Evolutionary conservation across 1,140 invertebrate species (phyloP).

Genomic region (Platorchestia sp.): DNA sequence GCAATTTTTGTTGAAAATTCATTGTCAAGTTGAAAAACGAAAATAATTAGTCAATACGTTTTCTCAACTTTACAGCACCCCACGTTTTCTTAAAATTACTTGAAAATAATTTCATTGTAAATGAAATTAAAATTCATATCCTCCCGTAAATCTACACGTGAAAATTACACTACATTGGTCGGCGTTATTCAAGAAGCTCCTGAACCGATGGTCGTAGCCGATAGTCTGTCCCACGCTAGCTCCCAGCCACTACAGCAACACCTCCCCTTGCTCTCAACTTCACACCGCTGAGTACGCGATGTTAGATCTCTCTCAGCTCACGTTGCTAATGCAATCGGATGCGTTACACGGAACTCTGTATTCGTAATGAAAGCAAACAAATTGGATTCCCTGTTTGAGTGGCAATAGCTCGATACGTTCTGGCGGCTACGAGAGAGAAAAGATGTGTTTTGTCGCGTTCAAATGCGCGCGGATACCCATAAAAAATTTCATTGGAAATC

Average conservation of each 20-base stretch:
- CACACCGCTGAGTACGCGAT: not conserved
- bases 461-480: not conserved
- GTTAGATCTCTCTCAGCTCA: not conserved
- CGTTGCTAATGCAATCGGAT: constrained; percentile 6
- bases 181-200: not conserved
- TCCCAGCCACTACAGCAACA: not conserved
- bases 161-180: not conserved
- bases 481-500: not conserved
- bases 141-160: not conserved
- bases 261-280: not conserved
- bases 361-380: constrained; percentile 9
- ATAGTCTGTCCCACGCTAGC: not conserved
- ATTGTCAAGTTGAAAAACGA: too few species aligned
- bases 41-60: too few species aligned
- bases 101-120: not conserved
- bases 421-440: not conserved
- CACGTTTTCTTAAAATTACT: not conserved
- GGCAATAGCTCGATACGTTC: not conserved
- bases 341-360: constrained; percentile 6
- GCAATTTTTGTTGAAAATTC: too few species aligned
- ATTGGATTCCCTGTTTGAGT: not conserved
- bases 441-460: not conserved
- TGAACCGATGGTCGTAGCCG: too few species aligned
- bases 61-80: too few species aligned
- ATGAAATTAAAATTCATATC: not conserved